Conservation (phyloP, 2,113 vertebrate species). For the Ammodytes marinus region DNA sequence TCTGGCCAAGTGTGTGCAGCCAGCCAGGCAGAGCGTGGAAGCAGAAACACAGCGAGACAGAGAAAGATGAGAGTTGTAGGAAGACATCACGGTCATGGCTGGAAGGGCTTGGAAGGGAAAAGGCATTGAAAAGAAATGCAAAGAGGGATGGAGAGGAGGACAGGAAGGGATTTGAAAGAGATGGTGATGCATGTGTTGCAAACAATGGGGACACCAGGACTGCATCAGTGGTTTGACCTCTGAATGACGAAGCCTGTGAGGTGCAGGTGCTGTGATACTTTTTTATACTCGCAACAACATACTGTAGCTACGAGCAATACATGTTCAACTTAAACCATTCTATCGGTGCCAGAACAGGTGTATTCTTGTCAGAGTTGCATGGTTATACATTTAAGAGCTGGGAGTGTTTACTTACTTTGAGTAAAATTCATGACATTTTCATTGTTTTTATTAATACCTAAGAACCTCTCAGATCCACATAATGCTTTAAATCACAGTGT, state of each 20-base stretch:
- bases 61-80: slow-evolving; percentile 58
- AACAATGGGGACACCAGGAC: slow-evolving; percentile 35
- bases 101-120: slow-evolving; percentile 52
- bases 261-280: not conserved
- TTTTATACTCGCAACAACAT: not conserved
- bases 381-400: too few relatives aligned
- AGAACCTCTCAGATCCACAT: not conserved
- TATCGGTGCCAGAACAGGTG: not conserved
- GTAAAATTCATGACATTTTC: slow-evolving; percentile 21
- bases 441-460: not conserved
- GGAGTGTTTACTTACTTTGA: not conserved
- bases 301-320: not conserved
- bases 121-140: slow-evolving; percentile 28
- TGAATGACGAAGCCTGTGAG: slow-evolving; percentile 22
- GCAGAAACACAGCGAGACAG: slow-evolving; percentile 39
- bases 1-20: slow-evolving; percentile 58
- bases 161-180: slow-evolving; percentile 37
- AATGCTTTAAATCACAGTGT: slow-evolving; percentile 16
- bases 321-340: not conserved
- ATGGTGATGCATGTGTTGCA: slow-evolving; percentile 52
- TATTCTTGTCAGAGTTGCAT: not conserved
- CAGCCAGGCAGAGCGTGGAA: slow-evolving; percentile 52
- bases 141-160: slow-evolving; percentile 22
- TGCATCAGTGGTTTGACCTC: slow-evolving; percentile 42
- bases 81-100: slow-evolving; percentile 64